A percentile compares a stretch with the other conserved stretches of the same genome.
Conservation (phyloP, 2,113 vertebrate species). For the Cepphus grylle region DNA sequence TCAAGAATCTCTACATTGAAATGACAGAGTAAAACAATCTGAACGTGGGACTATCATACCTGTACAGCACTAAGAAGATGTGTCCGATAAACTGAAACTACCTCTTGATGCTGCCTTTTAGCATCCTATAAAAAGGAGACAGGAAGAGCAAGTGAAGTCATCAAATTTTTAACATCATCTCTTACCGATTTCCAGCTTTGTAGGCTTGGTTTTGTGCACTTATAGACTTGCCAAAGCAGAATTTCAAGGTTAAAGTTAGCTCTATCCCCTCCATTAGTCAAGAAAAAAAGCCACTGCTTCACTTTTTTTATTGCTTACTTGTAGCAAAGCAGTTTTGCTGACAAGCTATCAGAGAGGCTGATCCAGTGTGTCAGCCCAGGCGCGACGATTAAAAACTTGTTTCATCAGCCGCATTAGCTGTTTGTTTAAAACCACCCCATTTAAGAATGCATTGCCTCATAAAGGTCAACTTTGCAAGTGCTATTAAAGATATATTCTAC, state of each 20-base stretch:
- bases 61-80: constrained; percentile 97
- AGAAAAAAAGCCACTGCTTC: neutral
- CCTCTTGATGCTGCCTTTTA: constrained; percentile 92
- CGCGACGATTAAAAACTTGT: neutral
- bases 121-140: constrained; percentile 76
- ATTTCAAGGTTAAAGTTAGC: neutral
- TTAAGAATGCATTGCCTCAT: fast-evolving
- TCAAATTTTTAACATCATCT: neutral
- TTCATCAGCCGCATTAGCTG: neutral
- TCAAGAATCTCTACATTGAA: neutral
- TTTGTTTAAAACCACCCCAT: neutral
- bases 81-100: constrained; percentile 92
- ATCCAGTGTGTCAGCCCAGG: neutral
- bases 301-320: neutral
- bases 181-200: neutral
- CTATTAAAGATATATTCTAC: neutral
- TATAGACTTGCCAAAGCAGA: neutral
- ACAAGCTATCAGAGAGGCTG: neutral
- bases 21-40: neutral
- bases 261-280: neutral
- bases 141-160: neutral
- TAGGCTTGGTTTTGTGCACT: neutral
- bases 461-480: neutral
- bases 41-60: constrained; percentile 64
- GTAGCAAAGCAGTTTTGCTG: neutral